Conservation (phyloP, 1,140 invertebrate species). For the Sesamia nonagrioides region DNA sequence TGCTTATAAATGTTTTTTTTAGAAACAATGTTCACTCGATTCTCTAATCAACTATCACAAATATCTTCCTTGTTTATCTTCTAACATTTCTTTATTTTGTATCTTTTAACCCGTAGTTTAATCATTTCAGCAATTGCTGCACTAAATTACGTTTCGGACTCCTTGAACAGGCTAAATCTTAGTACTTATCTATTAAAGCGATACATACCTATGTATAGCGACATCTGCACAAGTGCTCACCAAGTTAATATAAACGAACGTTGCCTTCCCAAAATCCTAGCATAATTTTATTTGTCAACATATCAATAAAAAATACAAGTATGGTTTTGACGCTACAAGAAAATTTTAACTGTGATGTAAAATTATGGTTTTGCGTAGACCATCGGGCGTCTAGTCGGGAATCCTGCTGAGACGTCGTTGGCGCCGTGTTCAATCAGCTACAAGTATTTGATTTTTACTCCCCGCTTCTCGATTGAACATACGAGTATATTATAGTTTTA, state of each 20-base stretch:
- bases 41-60: too few species aligned
- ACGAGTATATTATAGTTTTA: slow-evolving; percentile 27
- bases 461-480: slow-evolving; percentile 1
- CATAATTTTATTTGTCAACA: background rate
- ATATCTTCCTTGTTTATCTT: too few species aligned
- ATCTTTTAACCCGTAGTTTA: too few species aligned
- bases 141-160: too few species aligned
- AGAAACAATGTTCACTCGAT: too few species aligned
- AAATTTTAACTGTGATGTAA: slow-evolving; percentile 40
- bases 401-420: slow-evolving; percentile 57
- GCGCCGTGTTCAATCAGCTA: slow-evolving; percentile 64
- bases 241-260: background rate
- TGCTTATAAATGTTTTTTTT: background rate
- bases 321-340: background rate
- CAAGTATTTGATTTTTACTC: slow-evolving; percentile 18
- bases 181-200: too few species aligned
- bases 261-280: too few species aligned
- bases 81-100: too few species aligned
- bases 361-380: slow-evolving; percentile 65
- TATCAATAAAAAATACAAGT: background rate
- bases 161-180: too few species aligned
- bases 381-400: slow-evolving; percentile 67
- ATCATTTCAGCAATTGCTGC: too few species aligned
- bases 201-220: too few species aligned
- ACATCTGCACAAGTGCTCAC: background rate